Evolutionary conservation across 2,888 invertebrate species (phyloP), one percentile per base, ranked within the genome.

Genomic region (Parnassius smintheus): DNA sequence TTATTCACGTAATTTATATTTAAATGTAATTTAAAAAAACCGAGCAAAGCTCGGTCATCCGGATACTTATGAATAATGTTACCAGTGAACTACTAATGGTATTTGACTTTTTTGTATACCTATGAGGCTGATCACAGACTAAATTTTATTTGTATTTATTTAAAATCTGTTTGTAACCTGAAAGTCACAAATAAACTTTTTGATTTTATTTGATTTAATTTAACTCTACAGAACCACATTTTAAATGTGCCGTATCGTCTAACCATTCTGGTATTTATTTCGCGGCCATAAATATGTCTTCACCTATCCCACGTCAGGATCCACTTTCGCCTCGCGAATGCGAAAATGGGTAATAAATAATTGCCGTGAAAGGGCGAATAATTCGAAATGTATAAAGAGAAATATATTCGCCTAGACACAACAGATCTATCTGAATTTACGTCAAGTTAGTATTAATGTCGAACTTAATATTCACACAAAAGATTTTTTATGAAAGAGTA

Each of bases 221-320:
- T 18, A 18, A 18, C 12, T 35, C 9, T 59, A 56, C 64, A 50
- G 66, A 61, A 67, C 64, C 61, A 2, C 12, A 9, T 41, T 10
- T 12, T 13, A 64, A 18, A 35, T 61, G 25, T 12, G 41, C 1
- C 44, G 22, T 35, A 35, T 42, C 56, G 18, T 45, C 3, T 50
- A 18, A 54, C 35, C 25, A 50, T 50, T 59, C 9, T 46, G 50
- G 77, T 79, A 79, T 78, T 78, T 78, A 78, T 78, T 69, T 71
- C 70, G 56, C 59, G 56, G 69, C 78, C 75, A 82, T 82, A 82
- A 81, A 82, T 81, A 81, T 75, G 76, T 82, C 82, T 80, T 80
- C 80, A 65, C 79, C 76, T 76, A 75, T 75, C 75, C 73, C 70
- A 65, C 67, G 67, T 65, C 65, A 65, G 67, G 67, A 62, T 65